Evolutionary conservation across 2,797 vertebrate genomes (phyloP), one percentile per base, ranked within the genome.

Genomic region (Pteronotus mesoamericanus): DNA sequence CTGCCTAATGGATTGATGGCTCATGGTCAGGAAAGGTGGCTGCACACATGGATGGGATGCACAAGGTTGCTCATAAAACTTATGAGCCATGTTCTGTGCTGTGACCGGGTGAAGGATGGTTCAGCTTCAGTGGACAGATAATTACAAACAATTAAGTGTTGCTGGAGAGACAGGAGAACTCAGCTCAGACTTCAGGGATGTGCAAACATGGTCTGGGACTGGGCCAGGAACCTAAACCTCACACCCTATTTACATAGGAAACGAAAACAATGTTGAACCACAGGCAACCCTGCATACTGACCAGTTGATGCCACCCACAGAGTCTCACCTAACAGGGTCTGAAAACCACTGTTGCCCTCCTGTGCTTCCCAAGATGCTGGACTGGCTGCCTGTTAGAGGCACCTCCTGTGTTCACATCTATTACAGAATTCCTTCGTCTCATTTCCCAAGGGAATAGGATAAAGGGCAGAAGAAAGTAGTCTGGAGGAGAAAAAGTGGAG

Each of bases 121-220:
- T 98, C 97, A 88, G 97, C 97, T 98, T 98, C 97, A 97, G 77
- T 97, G 89, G 86, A 34, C 11, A 78, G 51, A 51, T 98, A 98
- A 98, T 98, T 98, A 98, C 98, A 98, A 98, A 90, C 89, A 98
- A 96, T 96, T 95, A 96, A 96, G 79, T 87, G 42, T 86, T 64
- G 16, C 97, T 94, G 14, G 94, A 97, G 97, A 97, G 72, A 77
- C 21, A 89, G 39, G 19, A 51, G 51, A 91, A 92, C 83, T 93
- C 86, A 88, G 84, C 68, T 69, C 80, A 92, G 96, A 90, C 68
- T 68, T 87, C 34, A 90, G 57, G 55, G 51, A 11, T 80, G 24
- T 88, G 57, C 51, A 86, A 79, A 91, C 16, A 46, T 16, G 4
- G 44, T 86, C 95, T 66, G 46, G 26, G 68, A 24, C 61, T 78